Base-by-base conservation (phyloP, 1,140 invertebrate species). In the Goniozus legneri region DNA sequence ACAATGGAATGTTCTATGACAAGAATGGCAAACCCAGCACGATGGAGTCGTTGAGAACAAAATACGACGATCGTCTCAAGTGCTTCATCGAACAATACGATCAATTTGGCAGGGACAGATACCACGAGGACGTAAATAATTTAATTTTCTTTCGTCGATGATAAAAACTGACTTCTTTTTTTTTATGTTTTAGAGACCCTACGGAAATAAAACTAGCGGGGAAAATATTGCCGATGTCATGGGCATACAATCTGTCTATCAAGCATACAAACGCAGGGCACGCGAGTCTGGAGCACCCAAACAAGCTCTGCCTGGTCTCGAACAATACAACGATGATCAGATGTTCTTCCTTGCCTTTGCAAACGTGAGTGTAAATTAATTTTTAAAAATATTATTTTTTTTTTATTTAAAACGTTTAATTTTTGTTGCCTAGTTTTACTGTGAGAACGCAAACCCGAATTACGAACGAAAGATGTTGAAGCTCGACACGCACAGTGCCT, bases 201-300 rank as follows among this genome's bases (percentile, higher is more conserved):
- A 35, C 10, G 42, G 42, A 18, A 13, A 31, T 1, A 2, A 6
- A n/a, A 31, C 35, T 3, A 3, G 27, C 1, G 16, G 37, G 10
- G 40, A 44, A 14, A 47, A 52, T 15, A 44, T 42, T 10, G 38
- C 37, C 24, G 45, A 47, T 21, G n/a, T 18, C 18, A 37, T 44
- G 1, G 41, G 32, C 4, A 10, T 47, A 8, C 24, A 44, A 34
- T 22, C 35, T 7, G 21, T 42, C 15, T 44, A 40, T 8, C 12
- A 47, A 8, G 40, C 41, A 2, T 42, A 44, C 3, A 6, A 35
- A 44, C 12, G 30, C 2, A 47, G 14, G 13, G 14, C 22, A 7
- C 8, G 36, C 1, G 13, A 35, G 8, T 8, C 47, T 13, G 35
- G 30, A 7, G 21, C 30, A 3, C 20, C 27, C 1, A 19, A 31